These are phyloP conservation scores for Mugil cephalus DNA, from an alignment of 2,113 vertebrate genomes.

Conservation along the genomic window DNA sequence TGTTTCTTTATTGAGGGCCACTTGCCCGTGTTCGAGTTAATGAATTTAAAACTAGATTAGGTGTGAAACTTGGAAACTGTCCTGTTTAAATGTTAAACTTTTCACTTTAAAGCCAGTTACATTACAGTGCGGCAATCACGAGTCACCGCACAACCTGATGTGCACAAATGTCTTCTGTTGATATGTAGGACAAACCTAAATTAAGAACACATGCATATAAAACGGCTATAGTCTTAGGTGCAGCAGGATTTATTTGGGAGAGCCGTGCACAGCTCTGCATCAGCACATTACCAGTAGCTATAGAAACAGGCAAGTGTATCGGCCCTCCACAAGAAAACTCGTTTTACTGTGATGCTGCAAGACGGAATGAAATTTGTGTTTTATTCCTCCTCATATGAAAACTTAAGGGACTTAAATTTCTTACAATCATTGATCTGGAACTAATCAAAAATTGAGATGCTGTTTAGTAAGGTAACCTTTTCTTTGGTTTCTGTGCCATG, in stretches of 20 bases:
- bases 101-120: too few species aligned
- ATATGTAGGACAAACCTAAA: slow-evolving; percentile 5
- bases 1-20: background rate
- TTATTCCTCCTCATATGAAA: background rate
- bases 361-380: background rate
- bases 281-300: background rate
- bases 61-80: too few species aligned
- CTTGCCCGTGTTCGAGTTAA: background rate
- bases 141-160: background rate
- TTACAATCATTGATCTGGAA: too few species aligned
- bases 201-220: slow-evolving; percentile 9
- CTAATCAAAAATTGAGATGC: background rate
- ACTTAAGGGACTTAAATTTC: background rate
- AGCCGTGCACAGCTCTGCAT: background rate
- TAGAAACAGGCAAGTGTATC: background rate
- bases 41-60: too few species aligned
- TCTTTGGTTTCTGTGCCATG: too few species aligned
- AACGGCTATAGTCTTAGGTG: background rate
- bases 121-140: background rate
- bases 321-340: background rate
- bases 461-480: too few species aligned
- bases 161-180: too few species aligned
- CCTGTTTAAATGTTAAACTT: too few species aligned
- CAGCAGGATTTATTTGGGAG: background rate
- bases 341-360: background rate